Conservation (phyloP, 2,797 vertebrate species). For the Myiothlypis chrysogaster region DNA sequence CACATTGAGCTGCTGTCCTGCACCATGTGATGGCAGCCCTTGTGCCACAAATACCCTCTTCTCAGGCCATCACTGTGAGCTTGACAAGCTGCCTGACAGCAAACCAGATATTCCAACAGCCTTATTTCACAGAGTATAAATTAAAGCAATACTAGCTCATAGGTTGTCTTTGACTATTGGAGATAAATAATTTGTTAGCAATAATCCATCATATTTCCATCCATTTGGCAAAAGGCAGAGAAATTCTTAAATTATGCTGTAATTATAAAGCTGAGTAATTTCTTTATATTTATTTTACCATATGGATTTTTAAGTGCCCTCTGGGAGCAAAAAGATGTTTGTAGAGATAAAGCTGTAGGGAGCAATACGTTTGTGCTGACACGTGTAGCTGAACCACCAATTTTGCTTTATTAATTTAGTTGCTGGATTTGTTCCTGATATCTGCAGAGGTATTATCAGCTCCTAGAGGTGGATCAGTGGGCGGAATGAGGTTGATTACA, state of each 20-base stretch:
- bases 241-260: slow-evolving; percentile 4
- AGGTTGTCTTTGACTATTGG: not conserved
- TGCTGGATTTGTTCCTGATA: slow-evolving; percentile 48
- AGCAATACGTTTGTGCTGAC: not conserved
- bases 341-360: slow-evolving; percentile 29
- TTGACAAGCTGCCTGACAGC: not conserved
- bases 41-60: not conserved
- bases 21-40: not conserved
- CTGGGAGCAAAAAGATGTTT: slow-evolving; percentile 22
- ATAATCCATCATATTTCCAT: not conserved
- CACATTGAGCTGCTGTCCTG: not conserved
- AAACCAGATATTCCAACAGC: not conserved
- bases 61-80: not conserved
- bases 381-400: slow-evolving; percentile 24
- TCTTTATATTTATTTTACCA: slow-evolving; percentile 22
- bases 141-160: not conserved
- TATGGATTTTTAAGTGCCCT: slow-evolving; percentile 13
- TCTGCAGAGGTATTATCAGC: slow-evolving; percentile 37
- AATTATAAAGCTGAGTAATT: slow-evolving; percentile 32
- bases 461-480: slow-evolving; percentile 46
- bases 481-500: slow-evolving; percentile 50
- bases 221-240: slow-evolving; percentile 3
- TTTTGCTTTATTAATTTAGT: slow-evolving; percentile 61
- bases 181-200: not conserved
- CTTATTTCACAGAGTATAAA: not conserved